Conservation (phyloP, 1,140 invertebrate species). For the Adoxophyes honmai region DNA sequence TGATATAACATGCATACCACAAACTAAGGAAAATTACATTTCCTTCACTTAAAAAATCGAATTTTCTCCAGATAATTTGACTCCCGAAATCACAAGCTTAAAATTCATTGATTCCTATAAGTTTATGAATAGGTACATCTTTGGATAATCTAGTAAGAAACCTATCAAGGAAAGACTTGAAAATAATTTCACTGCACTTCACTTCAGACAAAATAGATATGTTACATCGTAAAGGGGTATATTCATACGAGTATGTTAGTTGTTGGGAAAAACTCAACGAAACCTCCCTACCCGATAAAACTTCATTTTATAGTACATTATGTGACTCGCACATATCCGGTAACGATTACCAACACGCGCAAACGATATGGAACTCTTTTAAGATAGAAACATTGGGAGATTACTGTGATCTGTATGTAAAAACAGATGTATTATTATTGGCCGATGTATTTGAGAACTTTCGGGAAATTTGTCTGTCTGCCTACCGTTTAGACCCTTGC, state of each 20-base stretch:
- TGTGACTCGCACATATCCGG: slow-evolving; percentile 36
- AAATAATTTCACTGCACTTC: not conserved
- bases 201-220: slow-evolving; percentile 3
- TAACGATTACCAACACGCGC: slow-evolving; percentile 54
- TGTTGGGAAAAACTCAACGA: slow-evolving; percentile 13
- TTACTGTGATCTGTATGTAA: slow-evolving; percentile 67
- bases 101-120: slow-evolving; percentile 30
- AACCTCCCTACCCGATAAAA: too few species aligned
- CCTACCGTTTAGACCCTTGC: slow-evolving; percentile 44
- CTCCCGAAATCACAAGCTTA: not conserved
- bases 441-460: slow-evolving; percentile 47
- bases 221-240: slow-evolving; percentile 22
- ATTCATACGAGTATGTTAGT: slow-evolving; percentile 24
- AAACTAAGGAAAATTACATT: too few species aligned
- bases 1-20: too few species aligned
- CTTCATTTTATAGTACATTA: too few species aligned
- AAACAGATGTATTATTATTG: slow-evolving; percentile 69
- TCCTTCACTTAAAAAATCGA: too few species aligned
- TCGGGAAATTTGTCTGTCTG: slow-evolving; percentile 57
- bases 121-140: slow-evolving; percentile 11
- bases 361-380: slow-evolving; percentile 58
- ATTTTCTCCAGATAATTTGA: too few species aligned
- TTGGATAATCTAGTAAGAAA: slow-evolving; percentile 24
- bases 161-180: slow-evolving; percentile 25
- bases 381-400: slow-evolving; percentile 47